phyloP scores from a whole-genome alignment of 2,797 vertebrate genomes.

The Thunnus albacares region DNA sequence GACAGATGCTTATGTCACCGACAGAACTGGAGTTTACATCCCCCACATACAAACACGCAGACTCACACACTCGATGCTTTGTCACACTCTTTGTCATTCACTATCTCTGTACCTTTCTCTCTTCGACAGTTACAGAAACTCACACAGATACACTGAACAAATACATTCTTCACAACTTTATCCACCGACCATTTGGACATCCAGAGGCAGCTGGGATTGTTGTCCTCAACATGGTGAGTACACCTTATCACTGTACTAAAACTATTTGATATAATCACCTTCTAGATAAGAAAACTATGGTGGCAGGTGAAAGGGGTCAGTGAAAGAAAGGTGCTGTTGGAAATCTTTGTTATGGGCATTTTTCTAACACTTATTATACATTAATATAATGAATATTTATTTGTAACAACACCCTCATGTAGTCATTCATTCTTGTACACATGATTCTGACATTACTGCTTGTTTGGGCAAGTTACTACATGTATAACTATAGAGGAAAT shows the following conservation, averaged over 20 bases:
- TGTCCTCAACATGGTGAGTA: slow-evolving; percentile 73
- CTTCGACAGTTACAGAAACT: slow-evolving; percentile 53
- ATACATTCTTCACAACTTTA: slow-evolving; percentile 27
- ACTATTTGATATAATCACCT: not conserved
- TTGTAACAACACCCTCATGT: not conserved
- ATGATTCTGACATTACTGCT: not conserved
- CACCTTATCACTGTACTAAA: slow-evolving; percentile 1
- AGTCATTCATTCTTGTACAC: not conserved
- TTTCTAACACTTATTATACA: not conserved
- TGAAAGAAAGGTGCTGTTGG: not conserved
- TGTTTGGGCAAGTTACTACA: not conserved
- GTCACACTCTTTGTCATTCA: slow-evolving; percentile 29
- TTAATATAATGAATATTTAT: not conserved
- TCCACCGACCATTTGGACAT: slow-evolving; percentile 1
- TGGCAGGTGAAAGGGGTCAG: not conserved
- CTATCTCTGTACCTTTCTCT: slow-evolving; percentile 37
- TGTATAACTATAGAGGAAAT: slow-evolving; percentile 1
- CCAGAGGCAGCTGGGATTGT: slow-evolving; percentile 26
- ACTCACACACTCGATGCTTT: slow-evolving; percentile 32
- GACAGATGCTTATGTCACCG: slow-evolving; percentile 40
- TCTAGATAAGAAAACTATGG: not conserved
- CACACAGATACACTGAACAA: slow-evolving; percentile 53
- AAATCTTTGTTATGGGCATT: not conserved
- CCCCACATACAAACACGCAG: slow-evolving; percentile 35
- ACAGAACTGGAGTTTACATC: slow-evolving; percentile 37